These are phyloP conservation scores for Spodoptera frugiperda DNA, from an alignment of 1,140 invertebrate genomes.

Conservation along the genomic window DNA sequence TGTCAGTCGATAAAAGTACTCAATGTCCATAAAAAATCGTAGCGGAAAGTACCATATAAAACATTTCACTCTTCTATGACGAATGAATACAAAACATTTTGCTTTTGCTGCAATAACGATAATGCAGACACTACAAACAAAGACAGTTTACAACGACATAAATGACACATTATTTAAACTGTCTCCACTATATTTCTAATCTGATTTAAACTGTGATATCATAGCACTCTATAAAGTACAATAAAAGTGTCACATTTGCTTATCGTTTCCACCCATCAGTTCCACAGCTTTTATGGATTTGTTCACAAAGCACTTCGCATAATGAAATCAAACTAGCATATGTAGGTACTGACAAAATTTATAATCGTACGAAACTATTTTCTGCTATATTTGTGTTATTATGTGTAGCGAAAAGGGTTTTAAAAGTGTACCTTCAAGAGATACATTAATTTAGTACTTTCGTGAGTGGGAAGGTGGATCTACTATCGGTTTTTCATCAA, in stretches of 20 bases:
- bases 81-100: no score
- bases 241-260: slow-evolving; percentile 37
- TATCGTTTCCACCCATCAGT: slow-evolving; percentile 30
- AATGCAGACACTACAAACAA: no score
- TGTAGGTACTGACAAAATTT: neutral
- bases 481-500: no score
- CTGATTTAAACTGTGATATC: slow-evolving; percentile 3
- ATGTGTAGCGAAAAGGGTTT: no score
- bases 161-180: neutral
- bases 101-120: no score
- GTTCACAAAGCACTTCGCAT: slow-evolving; percentile 29
- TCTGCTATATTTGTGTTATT: slow-evolving; percentile 21
- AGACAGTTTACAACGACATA: neutral
- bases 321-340: slow-evolving; percentile 35
- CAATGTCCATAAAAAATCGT: no score
- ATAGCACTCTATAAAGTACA: slow-evolving; percentile 18
- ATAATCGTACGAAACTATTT: slow-evolving; percentile 9
- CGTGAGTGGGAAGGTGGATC: no score
- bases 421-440: no score
- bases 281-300: slow-evolving; percentile 24
- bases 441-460: no score
- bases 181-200: neutral
- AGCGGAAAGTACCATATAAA: no score
- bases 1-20: no score
- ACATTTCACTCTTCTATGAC: no score